Evolutionary conservation across 2,113 vertebrate genomes (phyloP).

Genomic region (Gnathonemus echidnorhynchus): DNA sequence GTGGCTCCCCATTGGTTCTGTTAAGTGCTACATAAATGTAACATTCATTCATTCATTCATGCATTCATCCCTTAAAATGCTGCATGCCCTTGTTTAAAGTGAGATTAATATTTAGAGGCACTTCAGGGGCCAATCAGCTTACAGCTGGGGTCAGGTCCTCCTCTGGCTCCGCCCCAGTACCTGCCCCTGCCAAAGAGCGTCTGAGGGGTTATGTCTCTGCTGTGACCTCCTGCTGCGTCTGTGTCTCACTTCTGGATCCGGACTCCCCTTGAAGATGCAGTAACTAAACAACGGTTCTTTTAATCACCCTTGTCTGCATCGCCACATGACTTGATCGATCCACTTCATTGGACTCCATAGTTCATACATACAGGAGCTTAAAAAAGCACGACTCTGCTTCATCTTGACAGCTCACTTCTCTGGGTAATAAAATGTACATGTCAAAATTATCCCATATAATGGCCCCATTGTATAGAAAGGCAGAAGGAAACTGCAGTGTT

Average conservation of each 20-base stretch:
- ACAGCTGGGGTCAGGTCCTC: not conserved
- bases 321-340: not conserved
- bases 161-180: not conserved
- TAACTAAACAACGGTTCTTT: not conserved
- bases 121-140: not conserved
- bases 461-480: not conserved
- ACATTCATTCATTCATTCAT: too few species aligned
- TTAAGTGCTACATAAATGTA: too few species aligned
- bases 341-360: not conserved
- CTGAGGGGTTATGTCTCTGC: not conserved
- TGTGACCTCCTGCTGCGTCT: not conserved
- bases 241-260: not conserved
- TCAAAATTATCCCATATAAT: not conserved
- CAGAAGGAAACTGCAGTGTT: not conserved
- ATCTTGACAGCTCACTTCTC: not conserved
- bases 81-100: not conserved
- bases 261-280: not conserved
- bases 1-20: too few species aligned
- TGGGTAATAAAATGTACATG: not conserved
- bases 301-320: not conserved
- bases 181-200: not conserved
- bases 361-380: not conserved
- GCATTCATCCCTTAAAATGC: not conserved
- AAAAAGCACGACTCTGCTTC: not conserved
- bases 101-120: not conserved